Evolutionary conservation across 2,888 invertebrate genomes (phyloP), one percentile per base, ranked within the genome.

Genomic region (Trypoxylon attenuatum): DNA sequence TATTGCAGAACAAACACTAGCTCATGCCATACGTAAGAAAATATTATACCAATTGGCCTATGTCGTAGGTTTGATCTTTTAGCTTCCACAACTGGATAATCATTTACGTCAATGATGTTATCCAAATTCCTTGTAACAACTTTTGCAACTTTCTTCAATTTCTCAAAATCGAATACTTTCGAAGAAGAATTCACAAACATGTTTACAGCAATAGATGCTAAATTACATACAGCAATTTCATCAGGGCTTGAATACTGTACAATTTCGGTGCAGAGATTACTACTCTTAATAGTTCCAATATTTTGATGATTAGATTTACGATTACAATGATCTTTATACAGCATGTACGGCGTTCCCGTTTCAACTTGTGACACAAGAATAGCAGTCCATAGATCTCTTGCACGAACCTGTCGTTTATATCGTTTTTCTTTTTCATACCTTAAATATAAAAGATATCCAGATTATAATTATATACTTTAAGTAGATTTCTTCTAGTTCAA

Each of bases 291-390:
- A 0, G 99, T 99, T 10, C 99, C 99, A 59, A 99, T 89, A 88
- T 99, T 98, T 87, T 99, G 94, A 82, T 99, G 99, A 87, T 99
- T 99, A 62, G 96, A 96, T 88, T 99, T 99, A 0, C 94, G 89
- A 84, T 99, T 99, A 84, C 99, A 98, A 2, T 97, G 92, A 88
- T 99, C 99, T 88, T 97, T 97, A 84, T 96, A 97, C 0, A 96
- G 88, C 96, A 99, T 98, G 86, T 97, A 99, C 0, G 99, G 99
- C 2, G 96, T 97, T 10, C 99, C 99, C 1, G 99, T 99, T 90
- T 99, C 99, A 2, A 97, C 95, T 88, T 98, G 98, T 0, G 98
- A 92, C 83, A 96, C 94, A 66, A 98, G 93, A 67, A 99, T 96
- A 38, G 97, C 96, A 82, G 94, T 94, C 98, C 98, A 99, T 38